Percentiles rank a stretch among this genome's conserved stretches.
phyloP scores from a whole-genome alignment of 2,113 vertebrate species.

The Zosterops lateralis region DNA sequence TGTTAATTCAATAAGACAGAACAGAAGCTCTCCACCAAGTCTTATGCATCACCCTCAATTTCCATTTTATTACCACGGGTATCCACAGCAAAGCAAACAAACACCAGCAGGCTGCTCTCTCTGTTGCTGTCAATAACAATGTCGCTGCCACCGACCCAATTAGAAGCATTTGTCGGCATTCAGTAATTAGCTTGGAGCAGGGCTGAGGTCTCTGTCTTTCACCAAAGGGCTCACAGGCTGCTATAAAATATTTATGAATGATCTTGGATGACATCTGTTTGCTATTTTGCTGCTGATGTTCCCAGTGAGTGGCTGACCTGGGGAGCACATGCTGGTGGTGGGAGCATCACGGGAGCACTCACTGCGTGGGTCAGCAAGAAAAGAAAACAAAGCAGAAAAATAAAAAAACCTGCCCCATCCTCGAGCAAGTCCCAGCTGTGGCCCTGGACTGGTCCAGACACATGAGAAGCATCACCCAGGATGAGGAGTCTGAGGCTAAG shows the following conservation, averaged over 20 bases:
- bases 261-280: constrained; percentile 70
- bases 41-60: constrained; percentile 2
- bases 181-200: neutral
- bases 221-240: constrained; percentile 20
- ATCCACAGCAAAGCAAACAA: neutral
- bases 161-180: constrained; percentile 25
- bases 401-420: neutral
- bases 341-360: neutral
- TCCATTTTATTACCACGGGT: neutral
- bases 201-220: constrained; percentile 41
- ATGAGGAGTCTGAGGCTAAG: neutral
- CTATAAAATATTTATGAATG: constrained; percentile 69
- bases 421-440: neutral
- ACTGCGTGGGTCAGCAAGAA: neutral
- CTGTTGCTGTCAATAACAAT: constrained; percentile 12
- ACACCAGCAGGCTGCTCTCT: neutral
- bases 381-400: neutral
- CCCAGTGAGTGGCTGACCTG: neutral
- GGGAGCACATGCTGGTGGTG: neutral
- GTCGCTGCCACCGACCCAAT: constrained; percentile 16
- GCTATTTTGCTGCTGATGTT: constrained; percentile 55
- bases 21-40: neutral
- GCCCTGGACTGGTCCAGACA: neutral
- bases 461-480: accelerated
- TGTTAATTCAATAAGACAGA: neutral